Conservation (phyloP, 2,113 vertebrate genomes). For the Halichoeres trimaculatus region DNA sequence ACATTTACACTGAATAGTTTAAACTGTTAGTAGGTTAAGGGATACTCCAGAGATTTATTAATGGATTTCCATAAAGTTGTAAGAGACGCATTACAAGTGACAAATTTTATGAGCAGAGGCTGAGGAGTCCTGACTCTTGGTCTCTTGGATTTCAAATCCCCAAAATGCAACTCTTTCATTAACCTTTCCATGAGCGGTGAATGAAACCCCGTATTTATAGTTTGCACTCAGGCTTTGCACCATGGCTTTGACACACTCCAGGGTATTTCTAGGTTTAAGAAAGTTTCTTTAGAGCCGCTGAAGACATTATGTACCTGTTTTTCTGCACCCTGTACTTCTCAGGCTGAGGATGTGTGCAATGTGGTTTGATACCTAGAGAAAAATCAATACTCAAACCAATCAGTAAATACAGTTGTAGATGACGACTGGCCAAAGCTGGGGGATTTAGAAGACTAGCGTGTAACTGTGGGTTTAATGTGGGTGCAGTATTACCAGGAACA, state of each 20-base stretch:
- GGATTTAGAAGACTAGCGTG: background rate
- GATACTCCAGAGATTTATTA: background rate
- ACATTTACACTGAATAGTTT: slow-evolving; percentile 24
- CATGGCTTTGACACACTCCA: slow-evolving; percentile 27
- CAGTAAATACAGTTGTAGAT: slow-evolving; percentile 5
- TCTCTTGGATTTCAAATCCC: background rate
- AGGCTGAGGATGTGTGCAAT: slow-evolving; percentile 1
- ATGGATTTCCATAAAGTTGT: slow-evolving; percentile 9
- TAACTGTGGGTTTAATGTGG: slow-evolving; percentile 1
- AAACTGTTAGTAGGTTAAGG: slow-evolving; percentile 21
- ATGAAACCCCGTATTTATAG: slow-evolving; percentile 18
- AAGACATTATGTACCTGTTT: slow-evolving; percentile 11
- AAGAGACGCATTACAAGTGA: background rate
- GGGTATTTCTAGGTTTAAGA: slow-evolving; percentile 4
- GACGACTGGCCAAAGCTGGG: background rate
- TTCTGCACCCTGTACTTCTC: slow-evolving; percentile 1
- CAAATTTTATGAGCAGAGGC: background rate
- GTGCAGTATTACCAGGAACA: background rate
- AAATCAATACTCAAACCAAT: slow-evolving; percentile 12
- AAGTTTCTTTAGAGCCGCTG: slow-evolving; percentile 31
- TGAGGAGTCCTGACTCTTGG: background rate
- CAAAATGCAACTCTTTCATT: background rate
- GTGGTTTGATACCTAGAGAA: background rate
- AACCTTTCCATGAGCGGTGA: slow-evolving; percentile 16
- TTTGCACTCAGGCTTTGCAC: background rate